Conservation (phyloP, 2,113 vertebrate species). For the Pygoscelis adeliae region DNA sequence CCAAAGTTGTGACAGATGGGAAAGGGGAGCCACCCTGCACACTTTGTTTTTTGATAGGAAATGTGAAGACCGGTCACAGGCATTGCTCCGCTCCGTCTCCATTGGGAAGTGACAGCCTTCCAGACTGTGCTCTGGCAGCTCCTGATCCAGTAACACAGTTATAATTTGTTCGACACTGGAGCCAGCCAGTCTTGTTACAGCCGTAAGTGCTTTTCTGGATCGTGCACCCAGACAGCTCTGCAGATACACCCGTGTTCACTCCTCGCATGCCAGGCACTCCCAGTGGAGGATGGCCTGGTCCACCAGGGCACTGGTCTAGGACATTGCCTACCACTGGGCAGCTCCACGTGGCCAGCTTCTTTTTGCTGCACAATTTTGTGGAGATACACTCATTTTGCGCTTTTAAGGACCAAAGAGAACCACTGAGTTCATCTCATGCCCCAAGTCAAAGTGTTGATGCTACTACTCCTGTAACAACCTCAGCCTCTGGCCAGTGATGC, state of each 20-base stretch:
- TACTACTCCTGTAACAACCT: not conserved
- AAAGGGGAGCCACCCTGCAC: not conserved
- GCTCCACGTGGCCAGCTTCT: not conserved
- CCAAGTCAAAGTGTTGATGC: not conserved
- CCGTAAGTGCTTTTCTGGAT: not conserved
- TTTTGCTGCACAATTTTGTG: not conserved
- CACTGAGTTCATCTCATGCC: not conserved
- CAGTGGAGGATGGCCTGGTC: not conserved
- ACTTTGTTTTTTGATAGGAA: not conserved
- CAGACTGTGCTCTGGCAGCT: not conserved
- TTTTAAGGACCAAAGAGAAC: not conserved
- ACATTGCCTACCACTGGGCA: not conserved
- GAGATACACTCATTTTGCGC: not conserved
- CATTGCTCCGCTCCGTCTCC: not conserved
- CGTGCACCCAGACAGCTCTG: not conserved
- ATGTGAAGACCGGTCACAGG: not conserved
- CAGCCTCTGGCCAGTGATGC: not conserved
- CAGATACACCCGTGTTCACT: rapidly evolving
- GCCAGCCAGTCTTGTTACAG: not conserved
- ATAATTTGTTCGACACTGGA: too few relatives aligned
- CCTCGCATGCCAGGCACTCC: rapidly evolving
- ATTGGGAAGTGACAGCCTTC: not conserved
- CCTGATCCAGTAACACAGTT: too few relatives aligned
- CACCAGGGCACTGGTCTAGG: not conserved
- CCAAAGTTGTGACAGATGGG: not conserved